These are phyloP conservation scores for Neofelis nebulosa DNA, from an alignment of 2,113 vertebrate genomes.

Conservation along the genomic window DNA sequence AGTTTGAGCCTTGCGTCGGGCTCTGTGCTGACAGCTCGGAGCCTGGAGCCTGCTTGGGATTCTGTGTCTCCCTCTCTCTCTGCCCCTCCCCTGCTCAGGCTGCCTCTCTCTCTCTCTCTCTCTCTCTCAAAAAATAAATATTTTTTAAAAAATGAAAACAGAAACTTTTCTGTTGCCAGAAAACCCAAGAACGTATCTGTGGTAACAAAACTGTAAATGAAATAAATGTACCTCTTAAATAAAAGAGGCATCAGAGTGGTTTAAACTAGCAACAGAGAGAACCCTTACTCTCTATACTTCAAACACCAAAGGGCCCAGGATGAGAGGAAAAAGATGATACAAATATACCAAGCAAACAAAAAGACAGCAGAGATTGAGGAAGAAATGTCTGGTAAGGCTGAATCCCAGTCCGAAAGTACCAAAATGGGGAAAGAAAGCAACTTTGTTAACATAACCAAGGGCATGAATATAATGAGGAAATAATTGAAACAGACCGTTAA, in stretches of 20 bases:
- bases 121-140: no score
- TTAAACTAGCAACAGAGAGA: not conserved
- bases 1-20: no score
- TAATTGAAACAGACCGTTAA: not conserved
- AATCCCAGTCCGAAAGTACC: not conserved
- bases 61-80: no score
- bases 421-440: not conserved
- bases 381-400: not conserved
- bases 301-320: not conserved
- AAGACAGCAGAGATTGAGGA: not conserved
- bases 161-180: no score
- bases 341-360: not conserved
- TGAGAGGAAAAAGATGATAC: not conserved
- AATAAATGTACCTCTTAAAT: not conserved
- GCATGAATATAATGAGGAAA: not conserved
- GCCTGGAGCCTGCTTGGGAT: no score
- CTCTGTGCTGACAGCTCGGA: no score
- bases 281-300: not conserved
- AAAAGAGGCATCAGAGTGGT: not conserved
- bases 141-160: not conserved
- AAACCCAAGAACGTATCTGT: not conserved
- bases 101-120: no score
- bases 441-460: not conserved
- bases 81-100: no score
- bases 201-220: not conserved